These are phyloP conservation scores for Tangara arthus DNA, from an alignment of 2,797 vertebrate species.

Conservation along the genomic window DNA sequence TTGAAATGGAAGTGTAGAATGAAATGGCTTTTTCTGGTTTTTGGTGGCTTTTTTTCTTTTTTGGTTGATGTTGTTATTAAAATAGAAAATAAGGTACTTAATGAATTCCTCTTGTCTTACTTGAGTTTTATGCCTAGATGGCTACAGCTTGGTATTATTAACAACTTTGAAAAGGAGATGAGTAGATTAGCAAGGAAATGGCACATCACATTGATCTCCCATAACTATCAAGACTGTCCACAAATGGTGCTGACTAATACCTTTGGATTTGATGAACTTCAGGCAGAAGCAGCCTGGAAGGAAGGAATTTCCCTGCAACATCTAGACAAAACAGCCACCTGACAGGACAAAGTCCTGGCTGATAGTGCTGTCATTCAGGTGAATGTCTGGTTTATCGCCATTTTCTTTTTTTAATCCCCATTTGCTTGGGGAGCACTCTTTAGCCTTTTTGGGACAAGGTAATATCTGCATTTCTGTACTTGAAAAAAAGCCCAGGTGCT, in stretches of 20 bases:
- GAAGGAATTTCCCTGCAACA: not conserved
- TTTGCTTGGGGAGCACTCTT: not conserved
- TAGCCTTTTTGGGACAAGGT: not conserved
- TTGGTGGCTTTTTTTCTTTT: not conserved
- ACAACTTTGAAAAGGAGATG: not conserved
- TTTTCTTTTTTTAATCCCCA: not conserved
- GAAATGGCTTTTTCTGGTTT: not conserved
- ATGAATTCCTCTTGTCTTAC: not conserved
- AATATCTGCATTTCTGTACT: not conserved
- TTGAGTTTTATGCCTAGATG: not conserved
- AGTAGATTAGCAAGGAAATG: not conserved
- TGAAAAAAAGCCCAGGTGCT: not conserved
- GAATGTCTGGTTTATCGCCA: not conserved
- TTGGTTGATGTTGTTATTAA: not conserved
- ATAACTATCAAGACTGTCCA: not conserved
- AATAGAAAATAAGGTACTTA: not conserved
- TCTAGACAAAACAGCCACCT: not conserved
- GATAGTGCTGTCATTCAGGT: not conserved
- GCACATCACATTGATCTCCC: not conserved
- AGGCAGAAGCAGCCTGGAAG: not conserved
- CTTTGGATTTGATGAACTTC: not conserved
- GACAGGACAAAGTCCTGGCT: not conserved
- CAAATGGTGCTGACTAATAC: not conserved
- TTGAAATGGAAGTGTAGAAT: not conserved
- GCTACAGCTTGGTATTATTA: not conserved